Conservation (phyloP, 1,140 invertebrate species). For the Ceratina japonica region DNA sequence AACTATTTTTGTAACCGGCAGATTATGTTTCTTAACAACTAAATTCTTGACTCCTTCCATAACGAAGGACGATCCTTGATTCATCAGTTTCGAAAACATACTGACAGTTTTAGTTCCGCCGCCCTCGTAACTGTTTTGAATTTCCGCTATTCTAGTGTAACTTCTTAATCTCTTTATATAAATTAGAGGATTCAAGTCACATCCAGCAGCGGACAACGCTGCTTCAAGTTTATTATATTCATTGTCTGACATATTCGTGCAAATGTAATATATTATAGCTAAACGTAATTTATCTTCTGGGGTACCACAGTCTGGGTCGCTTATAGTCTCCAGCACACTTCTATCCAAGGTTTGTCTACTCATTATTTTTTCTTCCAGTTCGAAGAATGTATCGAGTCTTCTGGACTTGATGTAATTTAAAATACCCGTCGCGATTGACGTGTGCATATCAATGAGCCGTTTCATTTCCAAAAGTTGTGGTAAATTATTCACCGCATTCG, state of each 20-base stretch:
- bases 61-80: conserved; percentile 97
- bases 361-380: conserved; percentile 99
- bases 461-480: conserved; percentile 99
- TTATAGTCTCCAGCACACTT: conserved; percentile 88
- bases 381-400: conserved; percentile 97
- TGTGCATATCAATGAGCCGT: conserved; percentile 98
- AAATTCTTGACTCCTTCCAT: conserved; percentile 99
- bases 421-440: conserved; percentile 96
- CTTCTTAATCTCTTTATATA: conserved; percentile 95
- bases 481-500: conserved; percentile 95
- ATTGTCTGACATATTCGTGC: conserved; percentile 88
- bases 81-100: conserved; percentile 99
- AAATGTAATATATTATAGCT: conserved; percentile 97
- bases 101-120: conserved; percentile 97
- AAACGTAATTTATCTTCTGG: conserved; percentile 96
- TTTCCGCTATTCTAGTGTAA: conserved; percentile 89
- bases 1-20: conserved; percentile 94
- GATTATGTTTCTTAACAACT: conserved; percentile 97
- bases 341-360: conserved; percentile 88
- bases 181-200: conserved; percentile 89
- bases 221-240: conserved; percentile 91
- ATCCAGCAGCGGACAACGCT: conserved; percentile 89
- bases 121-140: conserved; percentile 89
- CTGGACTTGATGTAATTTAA: conserved; percentile 95
- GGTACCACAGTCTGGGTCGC: conserved; percentile 91